A percentile compares a stretch with the other conserved stretches of the same genome.
These are phyloP conservation scores for Meloidogyne floridensis DNA, from an alignment of 1,140 invertebrate genomes.

Conservation along the genomic window DNA sequence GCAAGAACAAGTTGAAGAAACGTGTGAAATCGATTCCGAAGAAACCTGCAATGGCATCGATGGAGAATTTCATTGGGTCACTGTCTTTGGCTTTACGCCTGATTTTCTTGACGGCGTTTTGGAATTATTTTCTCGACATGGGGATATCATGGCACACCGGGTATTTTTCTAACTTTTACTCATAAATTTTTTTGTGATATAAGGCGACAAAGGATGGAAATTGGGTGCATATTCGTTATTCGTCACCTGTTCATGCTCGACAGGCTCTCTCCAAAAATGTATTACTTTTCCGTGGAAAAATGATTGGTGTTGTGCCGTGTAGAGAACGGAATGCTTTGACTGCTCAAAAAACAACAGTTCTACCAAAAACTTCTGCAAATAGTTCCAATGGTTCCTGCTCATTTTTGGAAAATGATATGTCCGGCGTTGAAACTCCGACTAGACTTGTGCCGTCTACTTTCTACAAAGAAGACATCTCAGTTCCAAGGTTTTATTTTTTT, in stretches of 20 bases:
- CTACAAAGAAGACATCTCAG: background rate
- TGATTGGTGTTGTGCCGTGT: constrained; percentile 53
- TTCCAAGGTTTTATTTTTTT: constrained; percentile 14
- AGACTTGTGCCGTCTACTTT: constrained; percentile 22
- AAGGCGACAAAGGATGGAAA: constrained; percentile 44
- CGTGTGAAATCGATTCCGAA: constrained; percentile 6
- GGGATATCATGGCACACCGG: constrained; percentile 51
- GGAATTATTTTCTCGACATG: constrained; percentile 47
- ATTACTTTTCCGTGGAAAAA: constrained; percentile 29
- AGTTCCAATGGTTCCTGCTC: constrained; percentile 22
- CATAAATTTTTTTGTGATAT: background rate
- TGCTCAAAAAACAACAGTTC: constrained; percentile 21
- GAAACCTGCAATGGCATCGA: background rate
- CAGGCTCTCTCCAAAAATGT: constrained; percentile 45
- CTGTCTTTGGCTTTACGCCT: constrained; percentile 48
- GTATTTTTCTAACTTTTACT: constrained; percentile 22
- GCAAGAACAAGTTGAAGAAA: background rate
- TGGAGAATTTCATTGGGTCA: constrained; percentile 35
- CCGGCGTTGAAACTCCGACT: background rate
- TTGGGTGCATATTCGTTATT: constrained; percentile 52
- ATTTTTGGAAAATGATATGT: constrained; percentile 15
- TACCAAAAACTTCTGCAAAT: background rate
- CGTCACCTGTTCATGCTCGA: constrained; percentile 45
- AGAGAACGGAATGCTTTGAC: constrained; percentile 27
- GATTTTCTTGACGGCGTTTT: constrained; percentile 39